Base-by-base conservation (phyloP, 37 sponge, comb jelly and placozoan species). In the Crambe crambe region DNA sequence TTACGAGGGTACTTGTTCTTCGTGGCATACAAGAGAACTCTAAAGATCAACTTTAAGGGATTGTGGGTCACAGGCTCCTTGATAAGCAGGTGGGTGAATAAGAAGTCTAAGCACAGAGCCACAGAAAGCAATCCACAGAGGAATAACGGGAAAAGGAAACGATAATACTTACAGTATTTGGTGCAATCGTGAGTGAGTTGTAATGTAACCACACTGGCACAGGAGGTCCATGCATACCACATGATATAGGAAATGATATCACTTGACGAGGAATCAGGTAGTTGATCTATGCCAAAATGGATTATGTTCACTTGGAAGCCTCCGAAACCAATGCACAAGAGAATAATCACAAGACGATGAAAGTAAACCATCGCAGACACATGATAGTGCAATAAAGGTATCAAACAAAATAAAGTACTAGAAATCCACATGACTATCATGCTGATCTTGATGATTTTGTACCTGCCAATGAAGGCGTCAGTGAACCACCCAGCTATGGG, bases 401-500 rank as follows among this genome's bases (percentile, higher is more conserved):
- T 6, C 61, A 60, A 25, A 25, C 6, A 25, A 9, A 25, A 6
- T 4, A 60, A 60, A 6, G 25, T 25, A 9, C 4, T 40, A 40
- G 42, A 35, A 37, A 68, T 31, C 77, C 77, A 77, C 77, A 77
- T 62, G 15, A 77, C 30, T 5, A 32, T 17, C n/a, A 79, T 66
- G 80, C 56, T 43, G 80, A 61, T 30, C 29, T 42, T 37, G 30
- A 79, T 65, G 29, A 40, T 40, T 21, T 25, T 40, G 66, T 79
- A 66, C 23, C 80, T 38, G n/a, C 80, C 80, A n/a, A 67, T 8
- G 8, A 44, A 26, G 34, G 42, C 69, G 42, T 79, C 80, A 37
- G 80, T 47, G 8, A 79, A 18, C 80, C 80, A 79, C 2, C 80
- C 80, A 43, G 70, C 80, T 4, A 79, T 23, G 18, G 80, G 80